These are phyloP conservation scores for Zaprionus ghesquierei DNA, from an alignment of 1,140 invertebrate species.

Conservation along the genomic window DNA sequence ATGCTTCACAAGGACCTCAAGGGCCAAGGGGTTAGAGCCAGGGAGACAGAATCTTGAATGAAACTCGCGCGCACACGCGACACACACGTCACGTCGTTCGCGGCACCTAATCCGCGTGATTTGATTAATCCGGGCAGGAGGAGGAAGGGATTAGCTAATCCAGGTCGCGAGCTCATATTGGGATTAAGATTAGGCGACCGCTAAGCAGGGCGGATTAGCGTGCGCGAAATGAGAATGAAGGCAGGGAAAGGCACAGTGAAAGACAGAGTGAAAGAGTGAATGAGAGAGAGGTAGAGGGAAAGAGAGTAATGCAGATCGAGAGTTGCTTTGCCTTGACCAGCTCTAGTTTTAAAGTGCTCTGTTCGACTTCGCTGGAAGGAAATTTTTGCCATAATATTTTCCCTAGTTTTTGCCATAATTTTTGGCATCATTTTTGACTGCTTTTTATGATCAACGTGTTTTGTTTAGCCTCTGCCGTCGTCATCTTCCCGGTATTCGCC, in stretches of 20 bases:
- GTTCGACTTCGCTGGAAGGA: not conserved
- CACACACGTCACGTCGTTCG: not conserved
- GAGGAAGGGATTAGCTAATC: constrained; percentile 47
- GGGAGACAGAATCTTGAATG: no score
- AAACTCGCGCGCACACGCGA: not conserved
- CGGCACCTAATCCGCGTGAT: not conserved
- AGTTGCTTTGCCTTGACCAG: not conserved
- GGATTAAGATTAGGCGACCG: constrained; percentile 65
- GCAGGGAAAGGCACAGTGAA: no score
- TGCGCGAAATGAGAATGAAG: not conserved
- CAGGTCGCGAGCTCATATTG: constrained; percentile 43
- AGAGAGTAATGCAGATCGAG: not conserved
- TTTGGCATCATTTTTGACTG: not conserved
- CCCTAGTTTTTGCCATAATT: no score
- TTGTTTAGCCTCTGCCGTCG: not conserved
- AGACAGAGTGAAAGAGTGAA: not conserved
- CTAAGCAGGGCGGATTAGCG: constrained; percentile 47
- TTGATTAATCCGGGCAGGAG: constrained; percentile 9
- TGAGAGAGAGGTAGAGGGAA: not conserved
- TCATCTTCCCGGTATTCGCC: constrained; percentile 13
- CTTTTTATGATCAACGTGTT: constrained; percentile 28
- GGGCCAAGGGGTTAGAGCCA: constrained; percentile 44
- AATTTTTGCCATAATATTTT: constrained; percentile 7
- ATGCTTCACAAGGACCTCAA: not conserved
- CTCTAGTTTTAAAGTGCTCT: not conserved